Evolutionary conservation across 2,113 vertebrate species (phyloP).

Genomic region (Beaufortia kweichowensis): DNA sequence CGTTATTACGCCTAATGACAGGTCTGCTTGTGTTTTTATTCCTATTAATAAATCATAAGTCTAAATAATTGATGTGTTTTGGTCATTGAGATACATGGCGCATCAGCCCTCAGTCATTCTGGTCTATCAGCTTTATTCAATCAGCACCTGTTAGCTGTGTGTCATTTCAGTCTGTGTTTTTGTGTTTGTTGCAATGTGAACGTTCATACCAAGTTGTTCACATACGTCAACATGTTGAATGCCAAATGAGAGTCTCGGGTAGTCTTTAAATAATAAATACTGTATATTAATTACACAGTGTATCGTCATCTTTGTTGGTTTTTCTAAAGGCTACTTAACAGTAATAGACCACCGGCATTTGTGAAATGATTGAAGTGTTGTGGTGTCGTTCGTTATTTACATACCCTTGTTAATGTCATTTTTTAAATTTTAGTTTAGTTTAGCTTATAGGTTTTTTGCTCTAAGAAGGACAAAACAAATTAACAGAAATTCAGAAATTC

Average conservation of each 20-base stretch:
- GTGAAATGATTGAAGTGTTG: neutral
- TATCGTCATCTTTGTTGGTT: neutral
- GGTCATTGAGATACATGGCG: conserved; percentile 55
- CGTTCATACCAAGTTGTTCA: conserved; percentile 3
- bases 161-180: conserved; percentile 18
- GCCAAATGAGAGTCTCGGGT: neutral
- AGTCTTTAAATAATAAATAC: conserved; percentile 13
- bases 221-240: neutral
- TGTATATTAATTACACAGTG: conserved; percentile 1
- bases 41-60: conserved; percentile 61
- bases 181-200: neutral
- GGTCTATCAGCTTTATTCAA: conserved; percentile 55
- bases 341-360: neutral
- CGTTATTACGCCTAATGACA: conserved; percentile 56
- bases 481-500: no score
- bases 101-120: conserved; percentile 53
- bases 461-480: no score
- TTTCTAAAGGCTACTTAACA: neutral
- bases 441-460: no score
- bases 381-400: no score
- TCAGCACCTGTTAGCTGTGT: conserved; percentile 2
- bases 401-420: no score
- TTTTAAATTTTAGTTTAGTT: no score
- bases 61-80: conserved; percentile 70
- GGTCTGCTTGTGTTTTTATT: conserved; percentile 66